Percentiles rank a stretch among this genome's conserved stretches.
Conservation (phyloP, 2,113 vertebrate genomes). For the Carollia perspicillata region DNA sequence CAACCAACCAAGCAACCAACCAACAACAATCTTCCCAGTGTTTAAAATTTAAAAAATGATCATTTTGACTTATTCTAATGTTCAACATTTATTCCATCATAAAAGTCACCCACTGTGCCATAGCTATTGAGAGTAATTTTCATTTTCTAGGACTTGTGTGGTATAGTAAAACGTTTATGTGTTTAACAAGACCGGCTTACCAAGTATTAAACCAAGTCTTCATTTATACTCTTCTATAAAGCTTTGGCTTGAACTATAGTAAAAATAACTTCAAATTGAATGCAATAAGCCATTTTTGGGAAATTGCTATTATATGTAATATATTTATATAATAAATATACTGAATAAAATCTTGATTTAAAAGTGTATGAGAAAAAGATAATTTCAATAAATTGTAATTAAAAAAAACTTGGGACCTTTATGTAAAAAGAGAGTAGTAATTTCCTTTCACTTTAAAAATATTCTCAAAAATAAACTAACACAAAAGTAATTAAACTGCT, state of each 20-base stretch:
- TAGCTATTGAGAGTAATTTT: not conserved
- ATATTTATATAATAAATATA: not conserved
- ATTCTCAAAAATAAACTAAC: not conserved
- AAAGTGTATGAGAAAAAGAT: not conserved
- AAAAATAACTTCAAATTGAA: constrained; percentile 14
- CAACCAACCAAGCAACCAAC: not conserved
- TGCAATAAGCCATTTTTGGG: not conserved
- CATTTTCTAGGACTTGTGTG: not conserved
- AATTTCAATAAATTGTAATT: not conserved
- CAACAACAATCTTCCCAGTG: not conserved
- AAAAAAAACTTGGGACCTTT: not conserved
- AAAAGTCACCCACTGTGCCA: not conserved
- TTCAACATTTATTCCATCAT: not conserved
- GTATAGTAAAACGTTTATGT: not conserved
- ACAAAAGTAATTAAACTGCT: not conserved
- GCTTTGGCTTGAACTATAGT: not conserved
- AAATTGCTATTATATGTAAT: not conserved
- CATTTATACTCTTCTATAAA: not conserved
- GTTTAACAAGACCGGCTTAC: not conserved
- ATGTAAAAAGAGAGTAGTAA: not conserved
- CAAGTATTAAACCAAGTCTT: not conserved
- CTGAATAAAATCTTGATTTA: not conserved
- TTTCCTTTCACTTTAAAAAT: not conserved
- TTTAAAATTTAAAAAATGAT: not conserved
- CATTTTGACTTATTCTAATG: not conserved